Conservation (phyloP, 2,797 vertebrate species). For the Crypturellus tataupa region DNA sequence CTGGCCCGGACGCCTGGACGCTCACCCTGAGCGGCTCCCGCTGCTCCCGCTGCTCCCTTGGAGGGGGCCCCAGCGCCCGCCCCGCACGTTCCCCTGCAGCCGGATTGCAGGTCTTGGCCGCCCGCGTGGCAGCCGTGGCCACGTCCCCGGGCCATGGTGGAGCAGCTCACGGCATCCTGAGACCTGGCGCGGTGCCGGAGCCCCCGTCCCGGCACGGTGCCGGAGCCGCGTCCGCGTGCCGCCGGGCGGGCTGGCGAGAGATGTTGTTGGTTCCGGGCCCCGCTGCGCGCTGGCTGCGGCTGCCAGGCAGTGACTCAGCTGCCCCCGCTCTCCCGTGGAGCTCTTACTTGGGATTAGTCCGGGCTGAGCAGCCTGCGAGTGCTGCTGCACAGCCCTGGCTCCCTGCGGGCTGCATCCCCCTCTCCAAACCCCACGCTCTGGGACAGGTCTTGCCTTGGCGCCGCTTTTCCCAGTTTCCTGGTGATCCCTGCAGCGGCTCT, state of each 20-base stretch:
- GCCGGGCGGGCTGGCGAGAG: no score
- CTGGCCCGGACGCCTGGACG: no score
- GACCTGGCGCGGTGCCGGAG: no score
- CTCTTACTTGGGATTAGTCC: not conserved
- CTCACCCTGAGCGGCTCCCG: no score
- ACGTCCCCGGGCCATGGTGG: no score
- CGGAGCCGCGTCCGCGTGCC: no score
- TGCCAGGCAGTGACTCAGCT: constrained; percentile 49
- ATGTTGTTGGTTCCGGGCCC: not conserved
- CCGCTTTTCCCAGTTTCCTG: not conserved
- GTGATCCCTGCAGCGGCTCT: not conserved
- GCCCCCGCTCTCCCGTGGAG: not conserved
- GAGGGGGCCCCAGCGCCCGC: not conserved
- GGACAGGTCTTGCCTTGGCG: not conserved
- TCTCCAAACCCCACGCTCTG: not conserved
- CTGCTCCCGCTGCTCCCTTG: no score
- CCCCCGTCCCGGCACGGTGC: no score
- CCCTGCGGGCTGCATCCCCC: not conserved
- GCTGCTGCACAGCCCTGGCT: not conserved
- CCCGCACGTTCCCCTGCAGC: not conserved
- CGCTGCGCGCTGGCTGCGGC: constrained; percentile 48
- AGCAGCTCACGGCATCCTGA: no score
- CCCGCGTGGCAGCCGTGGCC: no score
- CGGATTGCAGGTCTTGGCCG: not conserved
- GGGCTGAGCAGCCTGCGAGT: not conserved